These are phyloP conservation scores for Sebastes paucispinis DNA, from an alignment of 2,797 vertebrate genomes.

Conservation along the genomic window DNA sequence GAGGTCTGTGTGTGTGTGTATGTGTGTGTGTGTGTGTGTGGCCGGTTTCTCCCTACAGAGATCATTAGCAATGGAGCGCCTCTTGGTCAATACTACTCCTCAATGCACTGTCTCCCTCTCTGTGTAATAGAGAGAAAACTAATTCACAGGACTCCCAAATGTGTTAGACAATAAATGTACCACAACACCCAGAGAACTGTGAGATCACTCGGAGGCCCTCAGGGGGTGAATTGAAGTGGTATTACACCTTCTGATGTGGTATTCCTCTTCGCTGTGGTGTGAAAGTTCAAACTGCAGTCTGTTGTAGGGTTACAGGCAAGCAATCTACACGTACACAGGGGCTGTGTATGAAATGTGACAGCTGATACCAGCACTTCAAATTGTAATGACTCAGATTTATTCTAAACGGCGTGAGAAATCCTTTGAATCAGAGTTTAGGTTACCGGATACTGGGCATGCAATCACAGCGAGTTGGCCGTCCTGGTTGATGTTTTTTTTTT, in stretches of 20 bases:
- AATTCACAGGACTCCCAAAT: conserved; percentile 45
- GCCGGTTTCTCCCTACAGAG: conserved; percentile 47
- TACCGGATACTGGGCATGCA: background rate
- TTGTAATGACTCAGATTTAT: background rate
- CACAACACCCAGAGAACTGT: conserved; percentile 48
- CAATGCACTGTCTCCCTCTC: conserved; percentile 4
- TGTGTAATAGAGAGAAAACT: conserved; percentile 46
- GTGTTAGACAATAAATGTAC: conserved; percentile 60
- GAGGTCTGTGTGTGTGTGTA: conserved; percentile 19
- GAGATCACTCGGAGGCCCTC: conserved; percentile 45
- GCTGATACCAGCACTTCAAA: conserved; percentile 2
- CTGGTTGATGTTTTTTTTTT: background rate
- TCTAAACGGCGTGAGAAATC: background rate
- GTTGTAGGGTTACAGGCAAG: background rate
- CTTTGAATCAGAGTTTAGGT: background rate
- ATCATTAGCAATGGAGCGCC: conserved; percentile 61
- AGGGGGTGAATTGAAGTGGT: conserved; percentile 48
- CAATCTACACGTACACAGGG: conserved; percentile 8
- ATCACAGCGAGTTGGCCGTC: background rate
- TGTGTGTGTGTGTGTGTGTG: conserved; percentile 14
- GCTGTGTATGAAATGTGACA: conserved; percentile 33
- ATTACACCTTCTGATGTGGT: conserved; percentile 58
- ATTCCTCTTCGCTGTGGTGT: conserved; percentile 31
- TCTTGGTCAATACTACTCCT: conserved; percentile 56
- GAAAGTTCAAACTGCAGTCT: conserved; percentile 45